Evolutionary conservation across 2,888 invertebrate species (phyloP), one percentile per base, ranked within the genome.

Genomic region (Mythimna pallens): DNA sequence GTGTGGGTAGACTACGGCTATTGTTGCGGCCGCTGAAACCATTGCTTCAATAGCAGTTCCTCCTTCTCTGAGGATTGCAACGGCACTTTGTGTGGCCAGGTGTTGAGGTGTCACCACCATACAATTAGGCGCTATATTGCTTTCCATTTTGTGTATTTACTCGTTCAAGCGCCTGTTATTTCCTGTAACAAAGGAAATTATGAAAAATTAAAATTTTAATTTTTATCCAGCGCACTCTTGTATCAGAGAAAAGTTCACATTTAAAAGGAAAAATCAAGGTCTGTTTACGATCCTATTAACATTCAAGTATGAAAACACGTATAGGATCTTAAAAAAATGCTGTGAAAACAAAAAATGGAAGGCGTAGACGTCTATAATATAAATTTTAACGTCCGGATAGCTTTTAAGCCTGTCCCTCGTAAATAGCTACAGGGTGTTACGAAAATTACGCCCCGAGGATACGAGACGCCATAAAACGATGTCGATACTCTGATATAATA

Each of bases 101-200:
- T 96, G 94, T 70, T 95, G 94, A 0, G 96, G 96, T 17, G 95
- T 94, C 12, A 95, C 95, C 85, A 94, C 96, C 95, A 96, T 95
- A 2, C 92, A 93, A 20, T 87, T 78, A 0, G 93, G 89, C 0
- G 94, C 93, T 73, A 89, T 82, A 22, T 91, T 91, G 67, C 93
- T 93, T 63, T 87, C 84, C 91, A 91, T 91, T 88, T 61, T 89
- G 58, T 40, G 63, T 20, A 8, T 8, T 7, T 65, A 20, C 6
- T 61, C 3, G 36, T n/a, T 36, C 5, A 17, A 47, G 6, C n/a
- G 17, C 10, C 20, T 20, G 36, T 63, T 62, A 67, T 40, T 61
- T 36, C 76, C 88, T 90, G 87, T 61, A 90, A 89, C 75, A 81
- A 84, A 68, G 22, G 14, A 76, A 59, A 55, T 52, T 1, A 40